A percentile compares a stretch with the other conserved stretches of the same genome.
phyloP scores from a whole-genome alignment of 2,113 vertebrate species.

The Rhinolophus ferrumequinum region DNA sequence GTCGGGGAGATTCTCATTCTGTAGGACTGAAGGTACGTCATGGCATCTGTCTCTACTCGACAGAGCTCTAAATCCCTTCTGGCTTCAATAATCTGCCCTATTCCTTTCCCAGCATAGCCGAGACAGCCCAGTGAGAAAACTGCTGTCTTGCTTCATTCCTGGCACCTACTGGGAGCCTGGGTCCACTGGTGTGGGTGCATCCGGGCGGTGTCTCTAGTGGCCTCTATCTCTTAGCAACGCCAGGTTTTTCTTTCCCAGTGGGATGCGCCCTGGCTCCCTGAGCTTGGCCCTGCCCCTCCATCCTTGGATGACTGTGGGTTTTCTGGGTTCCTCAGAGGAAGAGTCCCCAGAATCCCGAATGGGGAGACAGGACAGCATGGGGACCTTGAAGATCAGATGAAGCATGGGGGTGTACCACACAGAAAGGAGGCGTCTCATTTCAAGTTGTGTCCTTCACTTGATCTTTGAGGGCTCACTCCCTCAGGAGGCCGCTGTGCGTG shows the following conservation, averaged over 20 bases:
- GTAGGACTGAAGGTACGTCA: accelerated
- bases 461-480: accelerated
- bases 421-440: background rate
- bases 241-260: no score
- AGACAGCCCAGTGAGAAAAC: background rate
- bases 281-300: background rate
- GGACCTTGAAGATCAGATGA: background rate
- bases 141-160: background rate
- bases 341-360: background rate
- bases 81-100: background rate
- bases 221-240: background rate
- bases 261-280: no score
- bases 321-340: background rate
- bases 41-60: background rate
- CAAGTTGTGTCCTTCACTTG: background rate
- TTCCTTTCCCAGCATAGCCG: background rate
- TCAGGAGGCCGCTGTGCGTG: accelerated
- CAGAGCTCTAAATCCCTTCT: background rate
- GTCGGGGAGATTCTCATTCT: background rate
- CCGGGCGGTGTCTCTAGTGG: background rate
- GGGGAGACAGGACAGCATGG: background rate
- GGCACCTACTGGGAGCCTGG: no score
- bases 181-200: no score
- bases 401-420: background rate
- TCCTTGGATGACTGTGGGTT: background rate